Percentiles rank a stretch among this genome's conserved stretches.
These are phyloP conservation scores for Pygmarrhopalites habei DNA, from an alignment of 1,140 invertebrate genomes.

Conservation along the genomic window DNA sequence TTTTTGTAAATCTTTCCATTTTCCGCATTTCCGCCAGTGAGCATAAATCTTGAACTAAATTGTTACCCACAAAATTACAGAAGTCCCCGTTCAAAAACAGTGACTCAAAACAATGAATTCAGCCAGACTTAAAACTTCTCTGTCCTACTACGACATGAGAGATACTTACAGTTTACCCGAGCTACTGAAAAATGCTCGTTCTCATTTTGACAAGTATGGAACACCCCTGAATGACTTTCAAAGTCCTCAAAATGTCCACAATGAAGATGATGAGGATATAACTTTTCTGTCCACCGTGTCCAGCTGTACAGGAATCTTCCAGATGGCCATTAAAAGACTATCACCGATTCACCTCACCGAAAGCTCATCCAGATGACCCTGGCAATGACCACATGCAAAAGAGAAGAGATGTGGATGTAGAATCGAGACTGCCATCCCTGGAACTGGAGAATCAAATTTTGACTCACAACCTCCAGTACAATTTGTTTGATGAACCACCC, in stretches of 20 bases:
- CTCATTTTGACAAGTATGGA: not conserved
- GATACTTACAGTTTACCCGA: slow-evolving; percentile 10
- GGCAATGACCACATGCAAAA: not conserved
- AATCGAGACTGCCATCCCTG: not conserved
- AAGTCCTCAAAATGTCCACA: not conserved
- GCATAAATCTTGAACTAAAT: too few species aligned
- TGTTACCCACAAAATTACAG: too few species aligned
- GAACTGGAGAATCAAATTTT: not conserved
- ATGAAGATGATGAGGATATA: not conserved
- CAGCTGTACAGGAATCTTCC: not conserved
- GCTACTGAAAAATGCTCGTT: not conserved
- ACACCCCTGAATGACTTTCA: not conserved
- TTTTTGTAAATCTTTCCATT: too few species aligned
- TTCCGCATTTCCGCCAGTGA: too few species aligned
- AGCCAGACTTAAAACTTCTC: not conserved
- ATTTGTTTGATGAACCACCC: not conserved
- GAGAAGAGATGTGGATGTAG: not conserved
- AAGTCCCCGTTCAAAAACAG: too few species aligned
- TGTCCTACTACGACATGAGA: not conserved
- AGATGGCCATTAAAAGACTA: not conserved
- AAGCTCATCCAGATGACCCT: not conserved
- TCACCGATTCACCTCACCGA: not conserved
- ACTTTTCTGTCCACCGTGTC: not conserved
- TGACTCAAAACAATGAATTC: not conserved
- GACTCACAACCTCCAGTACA: not conserved